Evolutionary conservation across 2,888 invertebrate genomes (phyloP), one percentile per base, ranked within the genome.

Genomic region (Tricholauxania praeusta): DNA sequence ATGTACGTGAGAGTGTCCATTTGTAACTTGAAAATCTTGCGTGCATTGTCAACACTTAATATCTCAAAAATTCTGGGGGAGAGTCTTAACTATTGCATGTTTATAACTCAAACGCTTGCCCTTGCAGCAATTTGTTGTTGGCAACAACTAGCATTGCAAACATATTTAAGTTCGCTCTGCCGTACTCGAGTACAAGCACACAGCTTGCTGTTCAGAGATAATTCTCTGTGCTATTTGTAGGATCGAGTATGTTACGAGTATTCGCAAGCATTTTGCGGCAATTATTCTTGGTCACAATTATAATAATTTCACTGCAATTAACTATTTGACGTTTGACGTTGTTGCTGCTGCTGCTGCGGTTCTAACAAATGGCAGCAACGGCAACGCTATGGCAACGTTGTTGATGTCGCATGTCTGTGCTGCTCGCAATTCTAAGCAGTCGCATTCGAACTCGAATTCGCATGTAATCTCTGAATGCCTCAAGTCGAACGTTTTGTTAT

Each of bases 31-130:
- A 80, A 84, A 84, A 84, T 84, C 84, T 84, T 83, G 82, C 82
- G 82, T 84, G 84, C 84, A 84, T 84, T 84, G 84, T 82, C 82
- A 79, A 79, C 80, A 84, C 84, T 83, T 84, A 81, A 79, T 22
- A 39, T 49, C 48, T 32, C 32, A 69, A 55, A 22, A 15, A 52
- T 19, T 57, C 51, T 60, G 28, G n/a, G 49, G 32, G 52, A 14
- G 51, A 69, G 52, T n/a, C 49, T n/a, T 51, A 39, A 39, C 39
- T 10, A 39, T 39, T 10, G 39, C 39, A 39, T 39, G 39, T 39
- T 10, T 39, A 74, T 78, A 53, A 5, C 39, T 39, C 39, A 39
- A 39, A 10, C 39, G 39, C 10, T 39, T 39, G 39, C 39, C 10
- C 10, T 39, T 39, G 39, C 10, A 39, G 39, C 10, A 39, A 10